Percentiles rank a stretch among this genome's conserved stretches.
These are phyloP conservation scores for Phoxinus phoxinus DNA, from an alignment of 2,113 vertebrate species.

Conservation along the genomic window DNA sequence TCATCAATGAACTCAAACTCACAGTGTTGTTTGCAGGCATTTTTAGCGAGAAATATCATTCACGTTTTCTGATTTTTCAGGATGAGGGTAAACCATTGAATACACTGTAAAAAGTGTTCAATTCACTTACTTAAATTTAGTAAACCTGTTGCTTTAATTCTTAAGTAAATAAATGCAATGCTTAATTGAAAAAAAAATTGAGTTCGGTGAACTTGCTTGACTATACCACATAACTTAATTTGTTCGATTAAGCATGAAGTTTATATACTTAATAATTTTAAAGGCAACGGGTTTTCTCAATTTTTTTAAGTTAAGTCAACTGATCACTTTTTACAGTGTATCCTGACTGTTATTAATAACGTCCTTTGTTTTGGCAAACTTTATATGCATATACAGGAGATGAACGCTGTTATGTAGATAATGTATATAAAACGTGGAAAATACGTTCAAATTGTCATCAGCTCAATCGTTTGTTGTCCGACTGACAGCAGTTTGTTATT, in stretches of 20 bases:
- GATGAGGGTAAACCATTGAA: neutral
- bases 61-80: neutral
- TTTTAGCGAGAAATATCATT: neutral
- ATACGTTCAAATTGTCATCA: neutral
- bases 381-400: neutral
- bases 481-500: neutral
- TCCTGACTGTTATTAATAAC: neutral
- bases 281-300: no score
- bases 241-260: no score
- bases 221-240: no score
- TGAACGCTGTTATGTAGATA: neutral
- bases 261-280: no score
- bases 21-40: neutral
- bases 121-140: no score
- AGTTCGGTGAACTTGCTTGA: no score
- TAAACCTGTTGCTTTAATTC: no score
- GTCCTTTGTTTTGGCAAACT: neutral
- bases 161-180: no score
- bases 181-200: no score
- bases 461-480: slow-evolving; percentile 11
- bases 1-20: neutral
- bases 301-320: no score
- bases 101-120: no score
- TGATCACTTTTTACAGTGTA: no score
- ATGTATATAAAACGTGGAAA: neutral